A percentile compares a stretch with the other conserved stretches of the same genome.
Evolutionary conservation across 2,113 vertebrate species (phyloP).

Genomic region (Solenodon paradoxus): DNA sequence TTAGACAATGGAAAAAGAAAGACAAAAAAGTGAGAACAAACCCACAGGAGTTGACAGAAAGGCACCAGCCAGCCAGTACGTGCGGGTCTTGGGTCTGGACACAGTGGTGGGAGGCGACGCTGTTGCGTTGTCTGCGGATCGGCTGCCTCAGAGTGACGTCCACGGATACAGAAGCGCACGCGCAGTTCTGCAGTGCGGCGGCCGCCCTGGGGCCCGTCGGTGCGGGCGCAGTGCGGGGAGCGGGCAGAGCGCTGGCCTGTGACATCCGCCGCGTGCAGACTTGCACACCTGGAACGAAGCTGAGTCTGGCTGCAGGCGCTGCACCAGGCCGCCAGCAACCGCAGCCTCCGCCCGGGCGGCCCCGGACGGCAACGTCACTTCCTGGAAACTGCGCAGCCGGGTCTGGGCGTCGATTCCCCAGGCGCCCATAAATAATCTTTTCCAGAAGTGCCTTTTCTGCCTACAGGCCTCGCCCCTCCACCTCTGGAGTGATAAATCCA

Average conservation of each 20-base stretch:
- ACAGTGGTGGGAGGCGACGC: too few relatives aligned
- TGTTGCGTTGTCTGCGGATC: too few relatives aligned
- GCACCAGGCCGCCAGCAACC: background rate
- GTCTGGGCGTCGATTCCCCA: background rate
- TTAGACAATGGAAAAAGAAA: background rate
- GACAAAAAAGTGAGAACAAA: accelerated
- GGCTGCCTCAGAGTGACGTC: too few relatives aligned
- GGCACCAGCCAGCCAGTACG: accelerated
- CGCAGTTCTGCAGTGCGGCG: too few relatives aligned
- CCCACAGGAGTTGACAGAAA: accelerated
- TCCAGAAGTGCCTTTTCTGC: conserved; percentile 16
- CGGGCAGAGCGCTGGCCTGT: too few relatives aligned
- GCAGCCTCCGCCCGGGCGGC: background rate
- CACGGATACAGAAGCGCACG: too few relatives aligned
- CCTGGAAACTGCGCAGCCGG: background rate
- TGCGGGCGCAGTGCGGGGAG: too few relatives aligned
- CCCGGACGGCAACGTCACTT: background rate
- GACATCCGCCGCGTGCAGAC: too few relatives aligned
- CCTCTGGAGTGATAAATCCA: background rate
- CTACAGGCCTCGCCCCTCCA: background rate
- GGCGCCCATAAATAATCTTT: conserved; percentile 4
- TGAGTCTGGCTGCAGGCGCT: too few relatives aligned
- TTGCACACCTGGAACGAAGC: too few relatives aligned
- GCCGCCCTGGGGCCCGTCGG: too few relatives aligned
- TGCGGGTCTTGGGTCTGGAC: accelerated